Evolutionary conservation across 2,888 invertebrate species (phyloP), one percentile per base, ranked within the genome.

Genomic region (Itoplectis maculator): DNA sequence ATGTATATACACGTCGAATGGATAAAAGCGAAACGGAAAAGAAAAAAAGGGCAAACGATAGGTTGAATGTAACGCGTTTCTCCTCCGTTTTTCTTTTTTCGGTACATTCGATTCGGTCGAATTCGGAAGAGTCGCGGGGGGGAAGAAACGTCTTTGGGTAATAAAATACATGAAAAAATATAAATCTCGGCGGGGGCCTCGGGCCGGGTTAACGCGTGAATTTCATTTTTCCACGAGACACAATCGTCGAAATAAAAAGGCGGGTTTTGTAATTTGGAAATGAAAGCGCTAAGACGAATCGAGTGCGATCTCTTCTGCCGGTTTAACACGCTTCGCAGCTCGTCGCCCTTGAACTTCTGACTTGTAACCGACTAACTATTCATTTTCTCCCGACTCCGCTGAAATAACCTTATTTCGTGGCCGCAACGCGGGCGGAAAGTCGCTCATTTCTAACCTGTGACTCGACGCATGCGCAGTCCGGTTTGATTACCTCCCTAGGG

Each of bases 81-180:
- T 42, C 7, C 8, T 42, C 13, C 8, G 8, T 59, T 29, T 61
- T 15, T 56, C 29, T 56, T 29, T n/a, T 56, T 37, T 40, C 63
- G 20, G 40, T 63, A 63, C 9, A 15, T 40, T 23, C 54, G 13
- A 49, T 70, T 77, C 68, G n/a, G n/a, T n/a, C n/a, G n/a, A 61
- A 8, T 66, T 73, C 76, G 81, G 76, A 77, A 81, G 81, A 81
- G 61, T 51, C 29, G 29, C 29, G 70, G 40, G 54, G 59, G 42
- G 72, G 51, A 70, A 54, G 79, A 61, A 74, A 69, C 54, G 49
- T 82, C 66, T 72, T 76, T 72, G 76, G 72, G 72, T 47, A 77
- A 76, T 66, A 66, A 68, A 81, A 81, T 63, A 69, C 18, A 13
- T 51, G 63, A 51, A 70, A 69, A 63, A 63, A 59, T 51, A 61